These are phyloP conservation scores for Falco columbarius DNA, from an alignment of 2,797 vertebrate species.

Conservation along the genomic window DNA sequence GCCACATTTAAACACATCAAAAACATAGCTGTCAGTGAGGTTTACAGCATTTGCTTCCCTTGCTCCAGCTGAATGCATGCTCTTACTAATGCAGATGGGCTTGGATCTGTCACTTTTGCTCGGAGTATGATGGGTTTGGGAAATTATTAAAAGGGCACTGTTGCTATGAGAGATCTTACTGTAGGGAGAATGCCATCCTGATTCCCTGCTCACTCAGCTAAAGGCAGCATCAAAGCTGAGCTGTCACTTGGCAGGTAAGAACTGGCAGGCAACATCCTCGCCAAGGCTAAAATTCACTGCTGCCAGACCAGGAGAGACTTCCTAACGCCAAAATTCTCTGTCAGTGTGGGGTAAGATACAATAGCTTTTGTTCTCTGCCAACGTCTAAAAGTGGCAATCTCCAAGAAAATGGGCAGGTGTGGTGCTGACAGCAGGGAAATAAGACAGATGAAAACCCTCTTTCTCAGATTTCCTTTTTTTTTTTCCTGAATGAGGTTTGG, in stretches of 20 bases:
- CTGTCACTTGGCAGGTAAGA: constrained; percentile 19
- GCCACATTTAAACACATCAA: constrained; percentile 20
- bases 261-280: background rate
- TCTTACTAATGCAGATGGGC: background rate
- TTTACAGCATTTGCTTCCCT: background rate
- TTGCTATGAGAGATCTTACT: background rate
- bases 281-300: constrained; percentile 5
- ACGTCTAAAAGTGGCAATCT: background rate
- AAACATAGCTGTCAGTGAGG: background rate
- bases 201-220: background rate
- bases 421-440: constrained; percentile 1
- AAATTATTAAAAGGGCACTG: constrained; percentile 4
- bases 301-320: constrained; percentile 2
- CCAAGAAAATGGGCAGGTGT: background rate
- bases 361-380: background rate
- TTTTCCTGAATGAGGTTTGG: background rate
- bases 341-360: background rate
- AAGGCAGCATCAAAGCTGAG: constrained; percentile 2
- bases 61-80: background rate
- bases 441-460: background rate
- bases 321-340: background rate
- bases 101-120: constrained; percentile 12
- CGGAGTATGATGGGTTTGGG: background rate
- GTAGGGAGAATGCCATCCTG: background rate
- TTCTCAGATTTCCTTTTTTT: background rate